Evolutionary conservation across 2,113 vertebrate genomes (phyloP).

Genomic region (Passerina amoena): DNA sequence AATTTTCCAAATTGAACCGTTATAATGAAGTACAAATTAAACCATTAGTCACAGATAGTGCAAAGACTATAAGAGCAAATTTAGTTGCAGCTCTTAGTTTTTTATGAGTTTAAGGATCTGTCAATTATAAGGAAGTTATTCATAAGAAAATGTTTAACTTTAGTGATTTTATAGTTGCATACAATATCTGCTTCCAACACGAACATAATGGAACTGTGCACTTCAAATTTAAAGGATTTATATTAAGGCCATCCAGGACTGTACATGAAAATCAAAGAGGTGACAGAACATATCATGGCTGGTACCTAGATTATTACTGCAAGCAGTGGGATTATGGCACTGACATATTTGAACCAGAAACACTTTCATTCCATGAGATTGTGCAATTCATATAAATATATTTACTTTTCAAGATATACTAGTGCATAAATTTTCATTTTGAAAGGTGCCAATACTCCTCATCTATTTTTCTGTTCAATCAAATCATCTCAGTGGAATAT

Average conservation of each 20-base stretch:
- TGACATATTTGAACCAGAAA: background rate
- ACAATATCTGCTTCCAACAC: background rate
- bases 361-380: background rate
- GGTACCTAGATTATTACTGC: background rate
- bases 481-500: background rate
- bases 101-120: background rate
- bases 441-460: background rate
- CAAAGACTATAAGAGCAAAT: background rate
- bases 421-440: background rate
- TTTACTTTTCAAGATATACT: constrained; percentile 1
- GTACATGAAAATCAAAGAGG: background rate
- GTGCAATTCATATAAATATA: background rate
- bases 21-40: constrained; percentile 16
- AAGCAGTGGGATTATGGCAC: background rate
- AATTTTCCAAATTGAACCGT: background rate
- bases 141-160: background rate
- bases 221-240: background rate
- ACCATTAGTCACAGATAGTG: background rate
- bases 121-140: background rate
- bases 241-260: background rate
- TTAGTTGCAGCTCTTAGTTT: background rate
- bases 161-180: background rate
- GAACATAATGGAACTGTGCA: background rate
- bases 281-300: background rate
- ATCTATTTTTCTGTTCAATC: background rate